Base-by-base conservation (phyloP, 2,113 vertebrate genomes). In the Anoplopoma fimbria region DNA sequence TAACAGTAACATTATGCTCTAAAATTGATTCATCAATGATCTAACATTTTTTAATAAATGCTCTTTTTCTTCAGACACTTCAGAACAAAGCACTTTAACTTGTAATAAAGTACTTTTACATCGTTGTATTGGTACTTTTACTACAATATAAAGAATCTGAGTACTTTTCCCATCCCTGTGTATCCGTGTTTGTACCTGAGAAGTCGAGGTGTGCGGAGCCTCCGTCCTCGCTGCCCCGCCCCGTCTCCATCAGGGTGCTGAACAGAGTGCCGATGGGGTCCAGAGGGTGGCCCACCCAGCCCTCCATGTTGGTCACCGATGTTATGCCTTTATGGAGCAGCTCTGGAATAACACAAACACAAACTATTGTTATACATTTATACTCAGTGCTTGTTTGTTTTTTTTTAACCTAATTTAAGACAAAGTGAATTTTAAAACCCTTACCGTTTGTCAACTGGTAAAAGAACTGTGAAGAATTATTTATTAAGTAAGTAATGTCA, bases 241-340 rank as follows among this genome's bases (percentile, higher is more conserved):
- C 96, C 6, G 95, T 96, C 93, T 99, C 98, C 96, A 97, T 96
- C 17, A 99, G 95, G 55, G 97, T 98, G 94, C 96, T 96, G 80
- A 98, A 99, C 65, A 99, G 96, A 0, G 97, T 98, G 38, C 98
- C 97, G 79, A 99, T 95, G 14, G 98, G 98, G 75, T 99, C 98
- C 91, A 99, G 87, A 5, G 98, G 98, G 87, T 99, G 98, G 51
- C 98, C 98, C 75, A 99, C 98, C 98, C 98, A 99, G 67, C 98
- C 98, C 95, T 99, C 98, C 80, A 97, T 91, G 93, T 98, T 99
- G 0, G 96, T 98, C 91, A 98, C 91, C 12, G 96, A 97, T 5
- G 97, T 99, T 53, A 96, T 82, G 62, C 96, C 97, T 96, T 96
- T 98, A 88, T 97, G 96, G 55, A 97, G 95, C 84, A 98, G 94